A percentile compares a stretch with the other conserved stretches of the same genome.
Evolutionary conservation across 2,113 vertebrate genomes (phyloP).

Genomic region (Nibea albiflora): DNA sequence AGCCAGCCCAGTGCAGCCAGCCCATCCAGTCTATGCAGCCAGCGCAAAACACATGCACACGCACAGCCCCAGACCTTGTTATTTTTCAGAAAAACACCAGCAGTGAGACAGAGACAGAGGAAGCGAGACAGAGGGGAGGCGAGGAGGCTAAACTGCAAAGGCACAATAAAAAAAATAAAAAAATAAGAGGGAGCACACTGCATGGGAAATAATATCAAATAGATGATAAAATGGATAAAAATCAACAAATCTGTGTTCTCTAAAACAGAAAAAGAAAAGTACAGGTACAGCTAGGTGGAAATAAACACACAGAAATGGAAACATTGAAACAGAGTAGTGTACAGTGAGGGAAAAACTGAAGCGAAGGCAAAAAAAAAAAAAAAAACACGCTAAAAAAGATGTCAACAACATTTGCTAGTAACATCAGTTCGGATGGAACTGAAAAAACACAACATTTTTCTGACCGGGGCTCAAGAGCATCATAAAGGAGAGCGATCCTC

Average conservation of each 20-base stretch:
- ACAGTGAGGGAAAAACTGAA: constrained; percentile 9
- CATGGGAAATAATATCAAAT: constrained; percentile 23
- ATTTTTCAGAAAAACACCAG: constrained; percentile 89
- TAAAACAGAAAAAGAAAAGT: background rate
- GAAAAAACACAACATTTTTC: constrained; percentile 58
- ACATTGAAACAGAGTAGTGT: constrained; percentile 17
- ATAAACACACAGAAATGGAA: constrained; percentile 16
- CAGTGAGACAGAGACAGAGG: constrained; percentile 57
- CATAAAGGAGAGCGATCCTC: constrained; percentile 70
- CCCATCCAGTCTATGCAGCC: constrained; percentile 74
- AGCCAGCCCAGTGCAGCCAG: constrained; percentile 81
- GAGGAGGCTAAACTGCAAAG: constrained; percentile 70
- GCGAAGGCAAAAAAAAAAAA: background rate
- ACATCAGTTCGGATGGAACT: constrained; percentile 58
- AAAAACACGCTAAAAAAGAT: constrained; percentile 52
- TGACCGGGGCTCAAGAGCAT: constrained; percentile 68
- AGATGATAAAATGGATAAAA: constrained; percentile 10
- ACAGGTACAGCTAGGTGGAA: constrained; percentile 5
- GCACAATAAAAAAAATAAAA: constrained; percentile 41
- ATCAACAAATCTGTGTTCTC: background rate
- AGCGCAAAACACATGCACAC: constrained; percentile 82
- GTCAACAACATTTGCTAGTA: constrained; percentile 76
- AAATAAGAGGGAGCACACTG: constrained; percentile 32
- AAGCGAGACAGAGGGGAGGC: constrained; percentile 51
- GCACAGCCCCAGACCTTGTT: constrained; percentile 88